Evolutionary conservation across 2,888 invertebrate genomes (phyloP).

Genomic region (Trachelus tabidus): DNA sequence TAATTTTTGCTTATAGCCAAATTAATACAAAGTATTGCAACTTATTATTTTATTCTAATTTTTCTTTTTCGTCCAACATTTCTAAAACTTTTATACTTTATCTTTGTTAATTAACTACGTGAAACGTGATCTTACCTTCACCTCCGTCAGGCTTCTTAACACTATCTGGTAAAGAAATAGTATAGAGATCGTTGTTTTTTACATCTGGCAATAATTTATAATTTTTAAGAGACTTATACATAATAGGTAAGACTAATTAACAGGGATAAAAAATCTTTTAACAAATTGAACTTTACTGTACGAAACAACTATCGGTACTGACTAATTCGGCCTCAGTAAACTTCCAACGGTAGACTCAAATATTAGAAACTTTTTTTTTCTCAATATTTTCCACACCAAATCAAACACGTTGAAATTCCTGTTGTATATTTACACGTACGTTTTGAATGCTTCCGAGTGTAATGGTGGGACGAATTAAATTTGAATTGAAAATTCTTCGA

Average conservation of each 20-base stretch:
- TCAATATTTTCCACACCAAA: background rate
- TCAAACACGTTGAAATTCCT: background rate
- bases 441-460: background rate
- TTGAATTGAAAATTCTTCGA: background rate
- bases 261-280: background rate
- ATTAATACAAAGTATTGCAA: too few relatives aligned
- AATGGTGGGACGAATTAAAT: background rate
- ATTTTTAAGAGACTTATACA: constrained; percentile 18
- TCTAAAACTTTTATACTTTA: too few relatives aligned
- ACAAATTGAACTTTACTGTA: background rate
- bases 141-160: constrained; percentile 3
- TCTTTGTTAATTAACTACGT: too few relatives aligned
- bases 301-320: background rate
- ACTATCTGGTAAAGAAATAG: constrained; percentile 14
- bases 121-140: background rate
- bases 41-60: too few relatives aligned
- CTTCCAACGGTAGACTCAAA: background rate
- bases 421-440: background rate
- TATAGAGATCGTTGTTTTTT: constrained; percentile 15
- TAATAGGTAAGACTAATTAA: constrained; percentile 5
- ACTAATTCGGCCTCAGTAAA: background rate
- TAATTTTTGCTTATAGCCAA: too few relatives aligned
- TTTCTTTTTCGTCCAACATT: too few relatives aligned
- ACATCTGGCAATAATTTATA: constrained; percentile 10
- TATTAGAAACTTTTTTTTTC: background rate